Evolutionary conservation across 1,140 invertebrate genomes (phyloP), one percentile per base, ranked within the genome.

Genomic region (Formica exsecta): DNA sequence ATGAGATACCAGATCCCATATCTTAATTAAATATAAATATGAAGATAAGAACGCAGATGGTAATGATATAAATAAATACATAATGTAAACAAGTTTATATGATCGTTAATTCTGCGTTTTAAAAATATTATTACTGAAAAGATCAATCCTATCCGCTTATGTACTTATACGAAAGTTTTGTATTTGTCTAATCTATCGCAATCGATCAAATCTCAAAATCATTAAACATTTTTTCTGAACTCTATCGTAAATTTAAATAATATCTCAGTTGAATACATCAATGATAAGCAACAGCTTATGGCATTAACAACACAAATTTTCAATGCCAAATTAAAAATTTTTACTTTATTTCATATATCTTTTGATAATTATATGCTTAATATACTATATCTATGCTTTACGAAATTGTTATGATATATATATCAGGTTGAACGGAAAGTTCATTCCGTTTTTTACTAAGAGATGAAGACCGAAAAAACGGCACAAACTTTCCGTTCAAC

Each of bases 1-100:
- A 48, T 48, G 13, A 48, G 13, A 32, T 54, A 22, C 8, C 13
- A 36, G 11, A 36, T 65, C 41, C 7, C 59, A 32, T 75, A 54
- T 77, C 71, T 85, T 76, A 70, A 87, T 76, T 88, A 85, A 83
- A 64, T 38, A 87, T 61, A n/a, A 2, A 25, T 68, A 36, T 38
- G 22, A 70, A 62, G 64, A 85, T 89, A 89, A 85, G 22, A 84
- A 68, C 54, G 3, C 38, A 54, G 19, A 32, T 84, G 59, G 48
- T 51, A 25, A 54, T 36, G 9, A 61, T 76, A 54, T 36, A 48
- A 71, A 84, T 62, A 48, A 88, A 48, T 54, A 75, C 13, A 9
- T 44, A 4, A 51, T 68, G 13, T 79, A 79, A 68, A 81, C 19
- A 44, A 48, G 7, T 54, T 38, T n/a, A 7, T 22, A 3, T 22